Conservation (phyloP, 2,113 vertebrate genomes). For the Ctenomys sociabilis region DNA sequence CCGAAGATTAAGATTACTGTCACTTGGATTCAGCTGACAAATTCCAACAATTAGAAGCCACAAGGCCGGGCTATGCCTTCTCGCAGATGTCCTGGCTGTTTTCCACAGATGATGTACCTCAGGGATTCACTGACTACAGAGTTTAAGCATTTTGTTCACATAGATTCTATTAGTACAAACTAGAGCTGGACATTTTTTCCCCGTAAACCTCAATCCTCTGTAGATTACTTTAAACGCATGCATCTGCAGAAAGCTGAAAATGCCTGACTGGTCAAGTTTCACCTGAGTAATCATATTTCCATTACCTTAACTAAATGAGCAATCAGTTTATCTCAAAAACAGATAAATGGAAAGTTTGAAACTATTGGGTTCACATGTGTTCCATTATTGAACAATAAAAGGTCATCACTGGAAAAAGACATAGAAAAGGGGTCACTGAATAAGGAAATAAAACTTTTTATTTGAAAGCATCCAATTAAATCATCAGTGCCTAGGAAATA, state of each 20-base stretch:
- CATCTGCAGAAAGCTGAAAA: constrained; percentile 47
- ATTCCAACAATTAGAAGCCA: constrained; percentile 32
- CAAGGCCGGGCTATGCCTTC: constrained; percentile 50
- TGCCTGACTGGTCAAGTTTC: background rate
- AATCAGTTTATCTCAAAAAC: constrained; percentile 50
- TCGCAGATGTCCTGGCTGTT: constrained; percentile 5
- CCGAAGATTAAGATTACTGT: background rate
- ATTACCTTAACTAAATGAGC: constrained; percentile 42
- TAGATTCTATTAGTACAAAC: constrained; percentile 49
- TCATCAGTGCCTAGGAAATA: constrained; percentile 32
- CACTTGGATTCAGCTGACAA: background rate
- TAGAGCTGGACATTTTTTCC: constrained; percentile 37
- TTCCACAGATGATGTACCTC: background rate
- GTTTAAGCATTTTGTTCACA: constrained; percentile 48
- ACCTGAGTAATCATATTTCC: constrained; percentile 53
- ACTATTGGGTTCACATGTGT: constrained; percentile 9
- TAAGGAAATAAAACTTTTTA: constrained; percentile 54
- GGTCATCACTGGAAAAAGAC: background rate
- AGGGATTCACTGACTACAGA: background rate
- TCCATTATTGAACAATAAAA: constrained; percentile 67
- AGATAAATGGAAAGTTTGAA: constrained; percentile 67
- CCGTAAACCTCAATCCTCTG: constrained; percentile 62
- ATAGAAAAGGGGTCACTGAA: background rate
- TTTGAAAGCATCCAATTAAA: constrained; percentile 55
- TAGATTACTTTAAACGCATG: constrained; percentile 67